These are phyloP conservation scores for Minunthozetes semirufus DNA, from an alignment of 2,888 invertebrate genomes.

Conservation along the genomic window DNA sequence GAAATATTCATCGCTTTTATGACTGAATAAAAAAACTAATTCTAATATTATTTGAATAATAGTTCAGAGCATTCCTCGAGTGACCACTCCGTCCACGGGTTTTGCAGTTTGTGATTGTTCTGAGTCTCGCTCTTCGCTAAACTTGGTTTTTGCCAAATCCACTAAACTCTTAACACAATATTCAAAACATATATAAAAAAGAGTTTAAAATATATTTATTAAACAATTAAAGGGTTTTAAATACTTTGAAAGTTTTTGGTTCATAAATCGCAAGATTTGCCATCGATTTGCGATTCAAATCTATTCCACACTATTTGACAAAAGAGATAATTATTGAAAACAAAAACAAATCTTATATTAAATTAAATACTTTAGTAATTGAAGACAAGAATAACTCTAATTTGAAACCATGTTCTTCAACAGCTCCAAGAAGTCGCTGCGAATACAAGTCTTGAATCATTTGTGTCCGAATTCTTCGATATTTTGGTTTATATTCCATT, in stretches of 20 bases:
- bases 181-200: not conserved
- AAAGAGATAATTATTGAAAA: constrained; percentile 29
- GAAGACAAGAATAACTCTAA: constrained; percentile 45
- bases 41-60: not conserved
- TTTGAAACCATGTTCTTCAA: constrained; percentile 46
- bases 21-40: not conserved
- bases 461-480: constrained; percentile 50
- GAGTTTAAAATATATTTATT: too few relatives aligned
- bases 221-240: too few relatives aligned
- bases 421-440: constrained; percentile 46
- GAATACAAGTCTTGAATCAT: constrained; percentile 30
- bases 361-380: constrained; percentile 45
- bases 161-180: constrained; percentile 38
- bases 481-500: constrained; percentile 70
- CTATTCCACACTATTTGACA: constrained; percentile 46
- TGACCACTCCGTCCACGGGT: constrained; percentile 38
- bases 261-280: constrained; percentile 49
- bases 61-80: constrained; percentile 42
- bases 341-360: not conserved
- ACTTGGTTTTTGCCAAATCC: constrained; percentile 38
- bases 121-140: constrained; percentile 34
- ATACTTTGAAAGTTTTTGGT: constrained; percentile 49
- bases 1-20: not conserved
- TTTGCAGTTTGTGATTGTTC: constrained; percentile 31
- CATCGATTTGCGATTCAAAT: constrained; percentile 46